Conservation (phyloP, 2,888 invertebrate species). For the Agrochola litura region DNA sequence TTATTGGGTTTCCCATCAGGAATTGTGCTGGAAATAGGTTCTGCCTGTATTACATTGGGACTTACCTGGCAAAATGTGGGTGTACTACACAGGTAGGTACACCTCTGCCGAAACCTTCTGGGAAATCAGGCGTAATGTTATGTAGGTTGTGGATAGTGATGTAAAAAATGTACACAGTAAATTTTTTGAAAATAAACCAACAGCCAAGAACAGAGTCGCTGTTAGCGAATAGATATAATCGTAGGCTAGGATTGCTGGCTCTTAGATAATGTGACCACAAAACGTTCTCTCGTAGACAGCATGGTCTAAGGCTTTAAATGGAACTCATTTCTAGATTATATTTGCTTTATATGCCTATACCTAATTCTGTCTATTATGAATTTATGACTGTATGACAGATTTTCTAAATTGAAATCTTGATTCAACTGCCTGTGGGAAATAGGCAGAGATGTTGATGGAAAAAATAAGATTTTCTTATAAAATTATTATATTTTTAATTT, state of each 20-base stretch:
- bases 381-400: too few relatives aligned
- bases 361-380: background rate
- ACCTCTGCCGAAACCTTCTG: background rate
- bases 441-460: background rate
- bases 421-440: background rate
- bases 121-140: background rate
- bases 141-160: background rate
- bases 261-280: constrained; percentile 48
- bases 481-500: background rate
- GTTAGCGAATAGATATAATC: constrained; percentile 15
- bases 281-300: constrained; percentile 22
- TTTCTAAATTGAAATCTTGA: background rate
- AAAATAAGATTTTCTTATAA: background rate
- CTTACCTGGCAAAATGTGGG: background rate
- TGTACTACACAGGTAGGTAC: background rate
- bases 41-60: background rate
- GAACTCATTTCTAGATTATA: constrained; percentile 5
- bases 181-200: background rate
- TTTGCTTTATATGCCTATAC: background rate
- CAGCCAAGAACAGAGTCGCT: background rate
- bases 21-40: background rate
- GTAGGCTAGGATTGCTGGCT: background rate
- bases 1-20: background rate
- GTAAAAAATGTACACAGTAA: background rate
- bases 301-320: background rate